Conservation (phyloP, 2,888 invertebrate species). For the Ctenicera cuprea region DNA sequence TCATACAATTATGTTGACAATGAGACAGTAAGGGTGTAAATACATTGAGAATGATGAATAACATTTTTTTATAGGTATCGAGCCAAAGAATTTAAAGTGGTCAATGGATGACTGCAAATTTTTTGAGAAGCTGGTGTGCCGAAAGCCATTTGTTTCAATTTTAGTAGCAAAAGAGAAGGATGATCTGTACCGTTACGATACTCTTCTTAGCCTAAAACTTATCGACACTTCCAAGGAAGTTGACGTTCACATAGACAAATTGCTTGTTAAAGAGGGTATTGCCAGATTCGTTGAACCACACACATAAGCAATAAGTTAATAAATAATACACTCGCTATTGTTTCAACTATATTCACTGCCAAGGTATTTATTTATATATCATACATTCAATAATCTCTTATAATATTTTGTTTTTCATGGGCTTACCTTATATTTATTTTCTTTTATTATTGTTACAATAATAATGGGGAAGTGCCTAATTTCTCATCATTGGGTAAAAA, state of each 20-base stretch:
- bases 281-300: constrained; percentile 56
- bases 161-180: constrained; percentile 80
- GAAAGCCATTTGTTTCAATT: constrained; percentile 82
- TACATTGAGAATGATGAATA: too few relatives aligned
- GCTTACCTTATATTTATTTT: too few relatives aligned
- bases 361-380: too few relatives aligned
- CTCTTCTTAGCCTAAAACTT: constrained; percentile 79
- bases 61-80: constrained; percentile 70
- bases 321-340: not conserved
- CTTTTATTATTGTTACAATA: too few relatives aligned
- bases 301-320: not conserved
- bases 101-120: constrained; percentile 82
- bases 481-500: too few relatives aligned
- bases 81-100: constrained; percentile 78
- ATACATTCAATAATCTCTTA: too few relatives aligned
- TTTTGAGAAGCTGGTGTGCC: constrained; percentile 83
- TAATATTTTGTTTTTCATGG: too few relatives aligned
- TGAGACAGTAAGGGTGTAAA: too few relatives aligned
- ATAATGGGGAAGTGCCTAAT: too few relatives aligned
- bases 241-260: constrained; percentile 81
- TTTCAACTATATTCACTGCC: not conserved
- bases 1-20: too few relatives aligned
- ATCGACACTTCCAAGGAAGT: constrained; percentile 82
- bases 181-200: constrained; percentile 77
- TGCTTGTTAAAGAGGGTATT: constrained; percentile 78